A percentile compares a stretch with the other conserved stretches of the same genome.
phyloP scores from a whole-genome alignment of 1,140 invertebrate species.

The Galleria mellonella region DNA sequence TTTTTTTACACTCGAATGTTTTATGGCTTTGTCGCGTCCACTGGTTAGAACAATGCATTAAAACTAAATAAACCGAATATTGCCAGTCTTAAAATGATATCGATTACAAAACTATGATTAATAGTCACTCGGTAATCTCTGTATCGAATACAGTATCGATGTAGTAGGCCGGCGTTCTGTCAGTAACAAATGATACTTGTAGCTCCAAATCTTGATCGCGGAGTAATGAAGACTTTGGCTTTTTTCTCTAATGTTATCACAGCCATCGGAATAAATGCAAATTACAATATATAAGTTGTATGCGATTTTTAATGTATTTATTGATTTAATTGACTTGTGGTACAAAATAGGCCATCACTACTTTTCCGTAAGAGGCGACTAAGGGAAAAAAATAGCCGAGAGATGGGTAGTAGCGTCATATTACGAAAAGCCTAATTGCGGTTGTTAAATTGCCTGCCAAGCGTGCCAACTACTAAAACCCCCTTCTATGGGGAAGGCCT shows the following conservation, averaged over 20 bases:
- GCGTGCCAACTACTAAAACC: too few species aligned
- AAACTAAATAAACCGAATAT: not conserved
- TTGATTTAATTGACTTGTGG: too few species aligned
- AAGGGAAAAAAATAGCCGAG: too few species aligned
- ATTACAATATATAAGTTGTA: conserved; percentile 7
- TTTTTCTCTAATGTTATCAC: conserved; percentile 8
- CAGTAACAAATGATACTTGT: conserved; percentile 22
- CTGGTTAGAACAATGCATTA: not conserved
- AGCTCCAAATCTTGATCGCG: conserved; percentile 3
- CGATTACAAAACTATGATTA: conserved; percentile 9
- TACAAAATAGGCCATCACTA: too few species aligned
- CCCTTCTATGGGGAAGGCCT: too few species aligned
- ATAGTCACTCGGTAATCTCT: conserved; percentile 9
- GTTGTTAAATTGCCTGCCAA: too few species aligned
- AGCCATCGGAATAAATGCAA: conserved; percentile 5
- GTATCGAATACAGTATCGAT: conserved; percentile 8
- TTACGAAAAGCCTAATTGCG: too few species aligned
- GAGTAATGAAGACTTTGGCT: conserved; percentile 13
- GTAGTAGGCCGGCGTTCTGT: conserved; percentile 8
- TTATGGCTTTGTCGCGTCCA: conserved; percentile 1
- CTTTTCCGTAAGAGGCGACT: too few species aligned
- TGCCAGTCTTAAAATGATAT: not conserved
- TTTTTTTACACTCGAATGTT: too few species aligned
- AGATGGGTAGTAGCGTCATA: too few species aligned
- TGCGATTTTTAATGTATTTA: not conserved